Percentiles rank a stretch among this genome's conserved stretches.
phyloP scores from a whole-genome alignment of 2,113 vertebrate genomes.

The Heptranchias perlo region DNA sequence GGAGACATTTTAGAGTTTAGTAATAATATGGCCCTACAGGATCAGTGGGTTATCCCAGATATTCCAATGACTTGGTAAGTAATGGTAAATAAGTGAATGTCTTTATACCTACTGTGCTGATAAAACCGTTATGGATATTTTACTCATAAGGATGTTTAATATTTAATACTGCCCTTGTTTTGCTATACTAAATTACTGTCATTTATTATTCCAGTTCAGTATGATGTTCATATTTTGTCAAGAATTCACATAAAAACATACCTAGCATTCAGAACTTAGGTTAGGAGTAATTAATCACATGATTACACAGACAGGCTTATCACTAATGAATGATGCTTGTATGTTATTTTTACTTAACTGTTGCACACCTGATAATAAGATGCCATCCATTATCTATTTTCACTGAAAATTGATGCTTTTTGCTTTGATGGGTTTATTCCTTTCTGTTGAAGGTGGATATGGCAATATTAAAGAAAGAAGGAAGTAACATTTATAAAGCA shows the following conservation, averaged over 20 bases:
- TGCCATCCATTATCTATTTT: neutral
- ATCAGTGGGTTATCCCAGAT: neutral
- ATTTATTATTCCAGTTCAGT: neutral
- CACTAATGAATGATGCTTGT: neutral
- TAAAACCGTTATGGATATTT: too few species aligned
- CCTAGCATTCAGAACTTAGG: neutral
- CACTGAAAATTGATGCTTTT: neutral
- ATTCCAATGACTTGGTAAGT: neutral
- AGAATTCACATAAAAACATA: neutral
- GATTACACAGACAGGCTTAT: neutral
- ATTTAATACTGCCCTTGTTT: neutral
- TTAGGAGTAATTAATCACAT: neutral
- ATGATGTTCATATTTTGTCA: neutral
- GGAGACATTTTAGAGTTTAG: neutral
- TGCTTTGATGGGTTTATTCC: neutral
- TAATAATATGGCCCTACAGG: neutral
- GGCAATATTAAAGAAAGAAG: neutral
- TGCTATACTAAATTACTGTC: too few species aligned
- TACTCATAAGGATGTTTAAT: neutral
- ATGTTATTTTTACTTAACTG: neutral
- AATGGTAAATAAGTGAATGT: neutral
- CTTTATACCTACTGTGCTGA: neutral
- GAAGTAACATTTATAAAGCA: neutral
- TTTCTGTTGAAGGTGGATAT: neutral
- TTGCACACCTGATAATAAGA: neutral